Conservation (phyloP, 2,113 vertebrate species). For the Psammodynastes pulverulentus region DNA sequence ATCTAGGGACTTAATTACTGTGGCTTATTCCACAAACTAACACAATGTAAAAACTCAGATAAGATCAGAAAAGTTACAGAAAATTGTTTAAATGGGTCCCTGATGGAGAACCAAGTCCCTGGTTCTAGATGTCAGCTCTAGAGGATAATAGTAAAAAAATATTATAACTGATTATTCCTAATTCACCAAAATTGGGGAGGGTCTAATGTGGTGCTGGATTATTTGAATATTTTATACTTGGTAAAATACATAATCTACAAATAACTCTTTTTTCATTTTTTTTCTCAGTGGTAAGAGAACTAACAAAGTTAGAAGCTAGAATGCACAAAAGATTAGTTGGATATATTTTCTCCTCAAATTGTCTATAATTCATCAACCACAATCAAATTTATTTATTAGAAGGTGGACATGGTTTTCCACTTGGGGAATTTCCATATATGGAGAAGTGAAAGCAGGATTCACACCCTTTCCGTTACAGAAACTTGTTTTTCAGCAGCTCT, state of each 20-base stretch:
- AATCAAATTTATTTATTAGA: not conserved
- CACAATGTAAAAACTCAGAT: not conserved
- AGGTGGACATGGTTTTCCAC: not conserved
- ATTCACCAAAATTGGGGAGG: not conserved
- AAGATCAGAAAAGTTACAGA: not conserved
- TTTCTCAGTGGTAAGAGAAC: not conserved
- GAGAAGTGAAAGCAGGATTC: not conserved
- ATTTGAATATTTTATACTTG: not conserved
- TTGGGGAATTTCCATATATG: not conserved
- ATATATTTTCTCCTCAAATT: not conserved
- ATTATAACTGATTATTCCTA: not conserved
- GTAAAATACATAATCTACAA: not conserved
- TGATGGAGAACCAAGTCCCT: not conserved
- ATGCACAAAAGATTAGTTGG: not conserved
- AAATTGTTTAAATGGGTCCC: not conserved
- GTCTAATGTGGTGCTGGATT: not conserved
- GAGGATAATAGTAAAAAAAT: not conserved
- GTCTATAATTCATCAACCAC: not conserved
- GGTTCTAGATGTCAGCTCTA: not conserved
- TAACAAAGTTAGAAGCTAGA: not conserved
- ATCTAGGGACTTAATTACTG: not conserved
- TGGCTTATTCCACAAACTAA: not conserved
- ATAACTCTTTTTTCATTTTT: not conserved
- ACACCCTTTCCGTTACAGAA: not conserved
- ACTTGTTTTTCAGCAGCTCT: not conserved